Percentiles rank a stretch among this genome's conserved stretches.
Evolutionary conservation across 2,113 vertebrate species (phyloP).

Genomic region (Corythornis vintsioides): DNA sequence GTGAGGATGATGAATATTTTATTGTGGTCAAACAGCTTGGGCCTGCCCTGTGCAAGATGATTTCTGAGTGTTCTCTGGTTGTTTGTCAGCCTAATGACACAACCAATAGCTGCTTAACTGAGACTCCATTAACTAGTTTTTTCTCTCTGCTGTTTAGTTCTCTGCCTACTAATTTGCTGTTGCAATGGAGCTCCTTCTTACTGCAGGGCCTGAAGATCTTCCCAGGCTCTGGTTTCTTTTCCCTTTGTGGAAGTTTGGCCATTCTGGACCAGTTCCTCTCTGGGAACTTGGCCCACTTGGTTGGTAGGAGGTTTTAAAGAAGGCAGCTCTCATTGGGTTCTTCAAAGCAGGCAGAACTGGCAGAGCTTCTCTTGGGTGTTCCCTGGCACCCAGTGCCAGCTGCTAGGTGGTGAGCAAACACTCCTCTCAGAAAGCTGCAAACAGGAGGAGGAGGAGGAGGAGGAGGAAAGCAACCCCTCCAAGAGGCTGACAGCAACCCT

Average conservation of each 20-base stretch:
- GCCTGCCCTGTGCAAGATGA: conserved; percentile 18
- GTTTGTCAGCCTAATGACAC: background rate
- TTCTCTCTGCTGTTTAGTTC: conserved; percentile 10
- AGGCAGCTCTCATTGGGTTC: background rate
- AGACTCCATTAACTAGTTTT: background rate
- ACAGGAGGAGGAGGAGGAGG: background rate
- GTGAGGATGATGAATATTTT: background rate
- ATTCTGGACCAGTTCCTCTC: background rate
- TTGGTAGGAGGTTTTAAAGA: background rate
- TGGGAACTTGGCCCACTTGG: background rate
- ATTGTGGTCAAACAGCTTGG: background rate
- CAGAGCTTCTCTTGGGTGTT: conserved; percentile 15
- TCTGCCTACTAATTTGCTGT: conserved; percentile 4
- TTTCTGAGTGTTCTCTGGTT: conserved; percentile 34
- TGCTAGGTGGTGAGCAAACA: background rate
- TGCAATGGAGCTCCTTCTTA: background rate
- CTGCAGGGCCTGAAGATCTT: conserved; percentile 2
- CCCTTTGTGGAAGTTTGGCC: background rate
- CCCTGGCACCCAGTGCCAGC: background rate
- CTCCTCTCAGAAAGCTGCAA: background rate
- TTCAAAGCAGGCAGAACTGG: background rate
- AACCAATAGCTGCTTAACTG: background rate
- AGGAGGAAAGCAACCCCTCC: background rate
- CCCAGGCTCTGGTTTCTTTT: background rate
- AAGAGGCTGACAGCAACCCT: background rate